Base-by-base conservation (phyloP, 1,140 invertebrate species). In the Branchinecta lynchi region DNA sequence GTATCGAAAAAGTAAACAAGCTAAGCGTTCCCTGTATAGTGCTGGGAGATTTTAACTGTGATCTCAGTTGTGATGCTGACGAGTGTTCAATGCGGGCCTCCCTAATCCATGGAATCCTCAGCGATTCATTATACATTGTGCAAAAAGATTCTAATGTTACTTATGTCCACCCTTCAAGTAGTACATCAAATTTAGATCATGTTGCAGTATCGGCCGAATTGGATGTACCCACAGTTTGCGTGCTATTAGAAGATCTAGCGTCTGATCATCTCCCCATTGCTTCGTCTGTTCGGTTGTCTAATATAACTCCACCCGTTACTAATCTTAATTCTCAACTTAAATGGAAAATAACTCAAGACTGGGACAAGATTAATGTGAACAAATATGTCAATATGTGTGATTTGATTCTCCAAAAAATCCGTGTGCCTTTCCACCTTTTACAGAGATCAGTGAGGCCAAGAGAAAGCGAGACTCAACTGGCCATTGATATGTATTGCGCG, bases 111-210 rank as follows among this genome's bases (percentile, higher is more conserved):
- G 51, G 51, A 60, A 60, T 60, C 51, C 6, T 60, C 17, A n/a
- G 51, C 17, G 51, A 60, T 20, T 60, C 51, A 6, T 3, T 60
- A 32, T 32, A 1, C 5, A 32, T 32, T 32, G 32, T 3, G 32
- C 32, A 1, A 32, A 32, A 32, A 32, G 32, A 32, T 32, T 32
- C 32, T 3, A 60, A 60, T 60, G 6, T 60, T 20, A 60, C 51
- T 60, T 60, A 60, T 60, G 17, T 60, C 17, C 51, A 60, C 51
- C 51, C 51, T 6, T 60, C 51, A 60, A 60, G 51, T 60, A 60
- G 17, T 60, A 60, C 51, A 3, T 60, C 17, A 20, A 60, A 60
- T 60, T 6, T 60, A 60, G 51, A 60, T 6, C 51, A 3, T 60
- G 17, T 60, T 60, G 2, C 51, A 60, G 17, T 20, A 20, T 60